Conservation (phyloP, 2,113 vertebrate species). For the Clarias gariepinus region DNA sequence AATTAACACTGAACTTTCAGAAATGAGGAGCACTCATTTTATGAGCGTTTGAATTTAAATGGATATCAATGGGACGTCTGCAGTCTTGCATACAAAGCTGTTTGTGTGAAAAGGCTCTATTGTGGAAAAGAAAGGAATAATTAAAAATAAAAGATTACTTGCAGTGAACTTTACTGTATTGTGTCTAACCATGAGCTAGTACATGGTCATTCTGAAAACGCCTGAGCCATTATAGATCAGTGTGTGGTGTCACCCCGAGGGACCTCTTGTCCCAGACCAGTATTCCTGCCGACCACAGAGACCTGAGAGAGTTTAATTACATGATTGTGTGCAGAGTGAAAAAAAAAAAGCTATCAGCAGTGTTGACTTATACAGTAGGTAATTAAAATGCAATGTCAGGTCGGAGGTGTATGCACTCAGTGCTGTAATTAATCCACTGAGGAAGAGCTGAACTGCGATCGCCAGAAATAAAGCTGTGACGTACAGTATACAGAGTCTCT, state of each 20-base stretch:
- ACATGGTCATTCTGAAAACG: conserved; percentile 18
- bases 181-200: conserved; percentile 9
- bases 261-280: conserved; percentile 63
- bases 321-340: conserved; percentile 74
- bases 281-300: conserved; percentile 65
- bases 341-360: conserved; percentile 68
- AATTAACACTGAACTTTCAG: conserved; percentile 23
- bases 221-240: conserved; percentile 70
- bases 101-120: conserved; percentile 20
- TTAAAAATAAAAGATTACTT: neutral
- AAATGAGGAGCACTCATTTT: conserved; percentile 11
- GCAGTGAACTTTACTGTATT: conserved; percentile 11
- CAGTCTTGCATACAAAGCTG: conserved; percentile 8
- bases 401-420: conserved; percentile 63
- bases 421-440: conserved; percentile 73
- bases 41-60: conserved; percentile 39
- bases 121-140: conserved; percentile 3
- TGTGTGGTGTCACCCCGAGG: conserved; percentile 74
- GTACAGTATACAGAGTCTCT: conserved; percentile 32
- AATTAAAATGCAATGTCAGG: conserved; percentile 75
- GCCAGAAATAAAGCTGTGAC: conserved; percentile 52
- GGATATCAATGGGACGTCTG: conserved; percentile 31
- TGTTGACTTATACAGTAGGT: conserved; percentile 76
- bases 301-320: conserved; percentile 70
- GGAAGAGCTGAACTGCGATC: conserved; percentile 62